A percentile compares a stretch with the other conserved stretches of the same genome.
Evolutionary conservation across 2,113 vertebrate species (phyloP).

Genomic region (Nannospalax galili): DNA sequence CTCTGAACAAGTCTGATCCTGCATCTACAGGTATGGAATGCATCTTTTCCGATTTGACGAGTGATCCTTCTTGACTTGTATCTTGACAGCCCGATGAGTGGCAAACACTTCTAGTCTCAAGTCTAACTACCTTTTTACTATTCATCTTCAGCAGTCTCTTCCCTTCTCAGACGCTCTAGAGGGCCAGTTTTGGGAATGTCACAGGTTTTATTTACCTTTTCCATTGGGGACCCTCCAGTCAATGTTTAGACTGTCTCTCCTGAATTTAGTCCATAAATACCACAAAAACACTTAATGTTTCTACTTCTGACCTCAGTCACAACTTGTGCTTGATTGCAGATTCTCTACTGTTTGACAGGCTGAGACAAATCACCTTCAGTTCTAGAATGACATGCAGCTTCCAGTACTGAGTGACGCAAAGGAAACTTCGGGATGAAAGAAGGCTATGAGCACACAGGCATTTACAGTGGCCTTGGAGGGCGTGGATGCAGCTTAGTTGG

Average conservation of each 20-base stretch:
- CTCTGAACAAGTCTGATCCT: background rate
- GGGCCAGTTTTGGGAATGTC: background rate
- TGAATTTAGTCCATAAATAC: slow-evolving; percentile 45
- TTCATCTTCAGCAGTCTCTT: background rate
- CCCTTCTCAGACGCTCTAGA: background rate
- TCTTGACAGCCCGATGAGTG: background rate
- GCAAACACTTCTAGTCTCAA: background rate
- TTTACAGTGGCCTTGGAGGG: background rate
- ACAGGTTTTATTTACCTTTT: background rate
- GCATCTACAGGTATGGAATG: background rate
- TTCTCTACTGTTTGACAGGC: background rate
- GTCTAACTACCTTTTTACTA: background rate
- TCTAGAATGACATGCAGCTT: slow-evolving; percentile 33
- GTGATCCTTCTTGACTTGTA: background rate
- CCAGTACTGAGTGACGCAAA: slow-evolving; percentile 6
- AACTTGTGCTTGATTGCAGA: background rate
- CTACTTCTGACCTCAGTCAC: slow-evolving; percentile 39
- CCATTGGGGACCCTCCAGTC: background rate
- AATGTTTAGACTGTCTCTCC: background rate
- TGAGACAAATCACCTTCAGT: slow-evolving; percentile 47
- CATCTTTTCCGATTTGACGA: background rate
- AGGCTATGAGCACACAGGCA: background rate
- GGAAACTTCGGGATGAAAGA: slow-evolving; percentile 38
- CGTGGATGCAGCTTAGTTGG: background rate
- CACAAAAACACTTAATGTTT: slow-evolving; percentile 6